These are phyloP conservation scores for Trichonephila clavipes DNA, from an alignment of 1,140 invertebrate genomes.

Conservation along the genomic window DNA sequence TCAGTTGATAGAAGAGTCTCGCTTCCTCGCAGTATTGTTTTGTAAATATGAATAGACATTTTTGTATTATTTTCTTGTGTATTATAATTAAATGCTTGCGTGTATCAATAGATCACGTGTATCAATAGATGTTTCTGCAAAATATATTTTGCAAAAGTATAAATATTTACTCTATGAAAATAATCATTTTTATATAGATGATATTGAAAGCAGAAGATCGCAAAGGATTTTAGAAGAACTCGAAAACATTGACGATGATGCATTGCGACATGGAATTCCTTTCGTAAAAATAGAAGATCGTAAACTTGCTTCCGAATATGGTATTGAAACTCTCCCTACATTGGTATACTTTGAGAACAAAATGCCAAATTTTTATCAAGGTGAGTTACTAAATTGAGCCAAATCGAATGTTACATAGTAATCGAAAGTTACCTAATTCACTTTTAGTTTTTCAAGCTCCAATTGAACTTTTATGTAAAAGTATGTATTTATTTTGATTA, in stretches of 20 bases:
- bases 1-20: conserved; percentile 93
- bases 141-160: neutral
- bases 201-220: conserved; percentile 94
- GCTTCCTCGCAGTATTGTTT: conserved; percentile 83
- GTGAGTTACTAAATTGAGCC: conserved; percentile 79
- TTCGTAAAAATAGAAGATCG: conserved; percentile 83
- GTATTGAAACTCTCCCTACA: conserved; percentile 89
- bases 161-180: neutral
- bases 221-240: conserved; percentile 86
- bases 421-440: neutral
- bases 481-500: conserved; percentile 77
- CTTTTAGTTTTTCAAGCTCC: neutral
- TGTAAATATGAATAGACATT: conserved; percentile 77
- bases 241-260: conserved; percentile 78
- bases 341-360: conserved; percentile 94
- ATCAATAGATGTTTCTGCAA: too few relatives aligned
- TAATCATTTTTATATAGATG: conserved; percentile 84
- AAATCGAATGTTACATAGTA: too few relatives aligned
- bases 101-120: too few relatives aligned
- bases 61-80: too few relatives aligned
- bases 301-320: conserved; percentile 91
- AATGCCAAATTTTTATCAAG: conserved; percentile 94
- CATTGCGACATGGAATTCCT: conserved; percentile 85
- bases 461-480: neutral
- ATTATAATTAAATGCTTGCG: too few relatives aligned